Conservation (phyloP, 2,113 vertebrate genomes). For the Mobula hypostoma region DNA sequence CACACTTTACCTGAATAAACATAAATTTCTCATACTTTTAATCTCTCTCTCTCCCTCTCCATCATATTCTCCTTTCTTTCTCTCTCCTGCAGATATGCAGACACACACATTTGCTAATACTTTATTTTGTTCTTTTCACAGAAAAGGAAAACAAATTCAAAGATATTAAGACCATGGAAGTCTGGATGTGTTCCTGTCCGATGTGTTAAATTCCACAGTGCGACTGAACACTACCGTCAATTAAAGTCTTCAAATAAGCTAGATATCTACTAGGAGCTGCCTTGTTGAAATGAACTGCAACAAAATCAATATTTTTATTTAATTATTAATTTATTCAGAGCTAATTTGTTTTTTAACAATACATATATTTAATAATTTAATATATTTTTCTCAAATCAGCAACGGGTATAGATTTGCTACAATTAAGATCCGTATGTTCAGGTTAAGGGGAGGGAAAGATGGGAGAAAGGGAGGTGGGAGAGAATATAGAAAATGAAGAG, state of each 20-base stretch:
- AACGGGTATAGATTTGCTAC: not conserved
- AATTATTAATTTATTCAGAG: slow-evolving; percentile 33
- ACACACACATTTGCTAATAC: not conserved
- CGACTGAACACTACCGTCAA: slow-evolving; percentile 22
- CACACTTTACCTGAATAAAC: too few species aligned
- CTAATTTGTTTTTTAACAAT: not conserved
- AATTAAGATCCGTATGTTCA: not conserved
- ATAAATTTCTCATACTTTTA: not conserved
- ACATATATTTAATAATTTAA: not conserved
- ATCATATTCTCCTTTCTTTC: too few species aligned
- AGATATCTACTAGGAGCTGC: not conserved
- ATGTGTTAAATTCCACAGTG: not conserved
- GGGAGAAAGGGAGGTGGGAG: not conserved
- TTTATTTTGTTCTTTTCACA: not conserved
- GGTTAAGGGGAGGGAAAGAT: not conserved
- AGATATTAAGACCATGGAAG: not conserved
- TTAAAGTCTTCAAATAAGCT: slow-evolving; percentile 4
- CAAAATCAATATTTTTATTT: not conserved
- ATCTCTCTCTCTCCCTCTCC: too few species aligned
- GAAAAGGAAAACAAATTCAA: not conserved
- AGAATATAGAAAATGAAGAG: not conserved
- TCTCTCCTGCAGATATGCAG: too few species aligned
- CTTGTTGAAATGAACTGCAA: not conserved
- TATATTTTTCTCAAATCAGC: not conserved
- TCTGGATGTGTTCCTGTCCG: not conserved